Evolutionary conservation across 2,113 vertebrate genomes (phyloP), one percentile per base, ranked within the genome.

Genomic region (Orycteropus afer): DNA sequence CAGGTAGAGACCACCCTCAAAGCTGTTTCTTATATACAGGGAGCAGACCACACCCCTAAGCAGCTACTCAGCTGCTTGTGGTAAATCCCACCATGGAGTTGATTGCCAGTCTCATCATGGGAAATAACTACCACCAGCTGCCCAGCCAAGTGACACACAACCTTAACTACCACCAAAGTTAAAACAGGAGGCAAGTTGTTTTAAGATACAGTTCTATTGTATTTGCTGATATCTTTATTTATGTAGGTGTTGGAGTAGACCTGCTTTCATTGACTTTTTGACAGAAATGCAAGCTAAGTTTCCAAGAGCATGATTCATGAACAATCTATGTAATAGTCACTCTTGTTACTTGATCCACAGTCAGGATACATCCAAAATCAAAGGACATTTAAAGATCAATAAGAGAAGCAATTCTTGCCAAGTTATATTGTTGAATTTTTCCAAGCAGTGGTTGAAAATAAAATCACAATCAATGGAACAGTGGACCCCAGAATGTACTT

Each of bases 331-430:
- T 74, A 32, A 7, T 95, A 17, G 55, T 92, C 40, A 92, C 27
- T 90, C 53, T 90, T 20, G 51, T 79, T 42, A 22, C 37, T 69
- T 86, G 86, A 45, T 45, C 37, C 6, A 49, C 65, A 37, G 9
- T 71, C 63, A 57, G n/a, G 91, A 76, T 29, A 11, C 49, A 13
- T 23, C 17, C n/a, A 40, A 86, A 92, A 90, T 83, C 49, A 15
- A 92, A 79, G 53, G 23, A 4, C 9, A 77, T 93, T 96, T 92
- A 49, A 42, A 94, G 86, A 94, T 86, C 74, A 83, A 83, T 79
- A 74, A 45, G 23, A 71, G 18, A 95, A 73, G 76, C 45, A 79
- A 84, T 73, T 55, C 34, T 85, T 81, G 4, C 32, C 69, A 57
- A 45, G n/a, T 65, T 86, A 73, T 91, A 67, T 90, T 92, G 55